Percentiles rank a stretch among this genome's conserved stretches.
Evolutionary conservation across 2,113 vertebrate genomes (phyloP).

Genomic region (Chunga burmeisteri): DNA sequence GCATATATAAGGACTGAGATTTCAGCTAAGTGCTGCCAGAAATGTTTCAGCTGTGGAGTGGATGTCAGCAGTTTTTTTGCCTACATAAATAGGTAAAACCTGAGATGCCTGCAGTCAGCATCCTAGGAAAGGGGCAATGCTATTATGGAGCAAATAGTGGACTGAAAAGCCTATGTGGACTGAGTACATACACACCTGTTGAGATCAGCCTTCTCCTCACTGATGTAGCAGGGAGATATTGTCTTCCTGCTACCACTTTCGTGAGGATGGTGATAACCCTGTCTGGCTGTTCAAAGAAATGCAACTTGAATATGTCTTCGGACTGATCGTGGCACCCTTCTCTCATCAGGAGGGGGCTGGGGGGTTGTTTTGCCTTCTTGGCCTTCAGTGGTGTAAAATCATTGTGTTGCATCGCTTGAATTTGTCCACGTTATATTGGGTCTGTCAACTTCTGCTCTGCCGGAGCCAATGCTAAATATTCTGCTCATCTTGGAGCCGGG

Average conservation of each 20-base stretch:
- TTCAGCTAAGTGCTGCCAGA: neutral
- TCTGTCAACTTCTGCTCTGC: neutral
- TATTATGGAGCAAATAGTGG: neutral
- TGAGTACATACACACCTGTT: neutral
- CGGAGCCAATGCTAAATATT: neutral
- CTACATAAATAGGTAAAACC: neutral
- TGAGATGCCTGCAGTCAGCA: neutral
- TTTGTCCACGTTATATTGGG: accelerated
- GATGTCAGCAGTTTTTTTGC: neutral
- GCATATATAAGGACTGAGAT: neutral
- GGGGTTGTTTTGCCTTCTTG: neutral
- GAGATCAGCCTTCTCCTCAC: neutral
- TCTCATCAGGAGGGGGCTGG: neutral
- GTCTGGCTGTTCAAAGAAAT: neutral
- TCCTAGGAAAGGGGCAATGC: neutral
- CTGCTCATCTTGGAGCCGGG: neutral
- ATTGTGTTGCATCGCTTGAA: neutral
- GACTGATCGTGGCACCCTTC: neutral
- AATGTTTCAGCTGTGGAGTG: neutral
- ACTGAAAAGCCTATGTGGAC: neutral
- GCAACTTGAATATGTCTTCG: neutral
- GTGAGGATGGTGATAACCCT: neutral
- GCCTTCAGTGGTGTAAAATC: neutral
- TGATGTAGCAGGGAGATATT: neutral
- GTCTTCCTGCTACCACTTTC: neutral